phyloP scores from a whole-genome alignment of 2,113 vertebrate species.

The Pteruthius melanotis region DNA sequence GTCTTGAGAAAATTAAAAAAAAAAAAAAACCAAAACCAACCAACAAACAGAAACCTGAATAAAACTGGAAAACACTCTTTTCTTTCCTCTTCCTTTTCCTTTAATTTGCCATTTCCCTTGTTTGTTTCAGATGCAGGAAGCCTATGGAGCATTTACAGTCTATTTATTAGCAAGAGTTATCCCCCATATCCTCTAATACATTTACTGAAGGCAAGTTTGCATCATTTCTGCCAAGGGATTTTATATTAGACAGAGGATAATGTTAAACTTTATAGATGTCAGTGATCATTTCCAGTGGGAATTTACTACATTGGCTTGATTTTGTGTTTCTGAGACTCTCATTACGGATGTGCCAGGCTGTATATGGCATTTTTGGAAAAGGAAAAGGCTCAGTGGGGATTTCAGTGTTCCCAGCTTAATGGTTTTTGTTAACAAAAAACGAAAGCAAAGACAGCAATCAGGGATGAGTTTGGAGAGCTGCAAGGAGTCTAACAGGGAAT shows the following conservation, averaged over 20 bases:
- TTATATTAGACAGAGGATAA: not conserved
- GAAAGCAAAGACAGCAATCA: not conserved
- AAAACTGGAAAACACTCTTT: not conserved
- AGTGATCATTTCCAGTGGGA: constrained; percentile 6
- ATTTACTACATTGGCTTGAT: constrained; percentile 12
- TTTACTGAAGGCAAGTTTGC: not conserved
- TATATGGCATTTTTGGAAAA: not conserved
- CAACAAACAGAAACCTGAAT: not conserved
- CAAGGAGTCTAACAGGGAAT: not conserved
- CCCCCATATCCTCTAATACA: not conserved
- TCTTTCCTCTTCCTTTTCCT: not conserved
- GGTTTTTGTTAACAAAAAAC: constrained; percentile 16
- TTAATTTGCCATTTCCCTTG: not conserved
- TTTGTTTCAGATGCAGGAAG: not conserved
- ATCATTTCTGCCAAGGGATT: constrained; percentile 9
- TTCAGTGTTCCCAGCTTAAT: constrained; percentile 8
- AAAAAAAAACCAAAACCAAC: not conserved
- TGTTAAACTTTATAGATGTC: constrained; percentile 15
- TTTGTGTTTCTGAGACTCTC: constrained; percentile 18
- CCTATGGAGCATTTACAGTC: not conserved
- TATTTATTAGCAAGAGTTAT: not conserved
- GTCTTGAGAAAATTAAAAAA: not conserved
- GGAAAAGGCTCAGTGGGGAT: not conserved
- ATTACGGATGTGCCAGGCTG: not conserved
- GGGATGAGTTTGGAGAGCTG: not conserved